These are phyloP conservation scores for Gorsachius goisagi DNA, from an alignment of 2,113 vertebrate species.

Conservation along the genomic window DNA sequence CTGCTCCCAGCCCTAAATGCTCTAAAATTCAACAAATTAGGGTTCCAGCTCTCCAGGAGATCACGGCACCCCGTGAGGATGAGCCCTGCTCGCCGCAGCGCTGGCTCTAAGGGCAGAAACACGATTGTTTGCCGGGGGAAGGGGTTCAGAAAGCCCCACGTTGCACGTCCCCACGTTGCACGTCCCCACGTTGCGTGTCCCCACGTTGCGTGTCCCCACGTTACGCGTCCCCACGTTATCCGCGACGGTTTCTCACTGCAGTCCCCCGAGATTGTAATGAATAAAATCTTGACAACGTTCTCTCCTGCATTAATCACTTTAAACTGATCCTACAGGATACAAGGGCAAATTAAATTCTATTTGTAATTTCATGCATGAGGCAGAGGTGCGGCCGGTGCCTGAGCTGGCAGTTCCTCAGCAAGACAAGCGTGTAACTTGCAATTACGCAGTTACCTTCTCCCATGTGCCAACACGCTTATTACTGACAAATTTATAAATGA, in stretches of 20 bases:
- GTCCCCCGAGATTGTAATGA: slow-evolving; percentile 52
- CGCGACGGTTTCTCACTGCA: slow-evolving; percentile 40
- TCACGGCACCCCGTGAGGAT: background rate
- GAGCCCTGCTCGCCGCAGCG: background rate
- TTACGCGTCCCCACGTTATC: slow-evolving; percentile 20
- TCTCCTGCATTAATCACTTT: slow-evolving; percentile 76
- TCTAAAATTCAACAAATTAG: background rate
- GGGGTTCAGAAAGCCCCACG: background rate
- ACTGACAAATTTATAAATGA: slow-evolving; percentile 74
- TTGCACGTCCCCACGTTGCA: slow-evolving; percentile 16
- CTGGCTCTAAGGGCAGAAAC: background rate
- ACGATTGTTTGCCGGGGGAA: slow-evolving; percentile 19
- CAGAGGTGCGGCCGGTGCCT: slow-evolving; percentile 32
- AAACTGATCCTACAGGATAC: slow-evolving; percentile 78
- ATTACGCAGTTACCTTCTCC: slow-evolving; percentile 74
- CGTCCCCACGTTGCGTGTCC: background rate
- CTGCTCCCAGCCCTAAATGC: background rate
- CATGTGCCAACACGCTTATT: slow-evolving; percentile 63
- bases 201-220: slow-evolving; percentile 3
- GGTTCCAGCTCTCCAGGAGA: background rate
- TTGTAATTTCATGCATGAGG: slow-evolving; percentile 83
- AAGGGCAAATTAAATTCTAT: slow-evolving; percentile 83
- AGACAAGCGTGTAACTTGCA: slow-evolving; percentile 79
- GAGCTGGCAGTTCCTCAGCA: slow-evolving; percentile 79
- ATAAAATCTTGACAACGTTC: slow-evolving; percentile 67